Conservation (phyloP, 2,797 vertebrate genomes). For the Discoglossus pictus region DNA sequence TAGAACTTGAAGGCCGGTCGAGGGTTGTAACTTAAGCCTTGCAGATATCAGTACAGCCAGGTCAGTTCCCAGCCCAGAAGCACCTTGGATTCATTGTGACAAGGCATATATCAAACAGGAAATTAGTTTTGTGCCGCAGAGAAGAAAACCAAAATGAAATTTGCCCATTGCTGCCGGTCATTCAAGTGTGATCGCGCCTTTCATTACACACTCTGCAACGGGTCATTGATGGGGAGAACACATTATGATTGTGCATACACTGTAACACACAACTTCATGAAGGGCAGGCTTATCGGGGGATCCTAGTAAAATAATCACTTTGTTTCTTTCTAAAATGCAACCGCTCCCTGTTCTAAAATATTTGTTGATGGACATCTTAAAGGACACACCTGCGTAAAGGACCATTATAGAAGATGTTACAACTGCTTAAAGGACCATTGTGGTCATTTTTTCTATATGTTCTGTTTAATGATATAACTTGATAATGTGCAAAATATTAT, state of each 20-base stretch:
- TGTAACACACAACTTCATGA: conserved; percentile 3
- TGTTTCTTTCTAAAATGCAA: conserved; percentile 4
- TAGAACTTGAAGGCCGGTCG: too few species aligned
- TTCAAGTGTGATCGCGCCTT: conserved; percentile 43
- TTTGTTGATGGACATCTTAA: conserved; percentile 14
- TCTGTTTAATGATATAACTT: too few species aligned
- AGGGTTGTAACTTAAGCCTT: too few species aligned
- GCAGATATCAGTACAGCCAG: background rate
- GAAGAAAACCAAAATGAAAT: conserved; percentile 29
- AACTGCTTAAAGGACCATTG: too few species aligned
- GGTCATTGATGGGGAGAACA: conserved; percentile 41
- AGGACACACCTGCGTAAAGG: background rate
- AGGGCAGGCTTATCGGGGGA: conserved; percentile 9
- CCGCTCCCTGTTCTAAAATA: background rate
- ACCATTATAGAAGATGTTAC: background rate
- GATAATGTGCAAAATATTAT: too few species aligned
- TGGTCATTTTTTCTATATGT: too few species aligned
- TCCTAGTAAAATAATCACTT: conserved; percentile 5
- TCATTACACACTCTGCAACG: conserved; percentile 37
- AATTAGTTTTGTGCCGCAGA: conserved; percentile 32
- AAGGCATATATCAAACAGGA: conserved; percentile 38
- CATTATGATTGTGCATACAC: conserved; percentile 42
- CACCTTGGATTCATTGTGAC: conserved; percentile 11
- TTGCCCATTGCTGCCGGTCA: conserved; percentile 6
- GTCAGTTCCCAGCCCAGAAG: background rate